A percentile compares a stretch with the other conserved stretches of the same genome.
phyloP scores from a whole-genome alignment of 2,113 vertebrate genomes.

The Tetrao urogallus region DNA sequence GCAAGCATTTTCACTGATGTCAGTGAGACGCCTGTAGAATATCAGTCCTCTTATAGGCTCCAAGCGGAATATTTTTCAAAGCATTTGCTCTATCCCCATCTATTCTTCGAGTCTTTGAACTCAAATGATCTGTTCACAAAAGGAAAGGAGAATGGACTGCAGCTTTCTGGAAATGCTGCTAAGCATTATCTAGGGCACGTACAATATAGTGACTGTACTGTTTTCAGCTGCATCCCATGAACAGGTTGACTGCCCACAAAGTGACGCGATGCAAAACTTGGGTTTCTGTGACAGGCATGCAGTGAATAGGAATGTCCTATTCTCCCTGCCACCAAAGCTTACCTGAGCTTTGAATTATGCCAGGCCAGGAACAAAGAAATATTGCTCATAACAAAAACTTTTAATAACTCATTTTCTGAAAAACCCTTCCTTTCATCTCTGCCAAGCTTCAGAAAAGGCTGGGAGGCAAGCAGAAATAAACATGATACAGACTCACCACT shows the following conservation, averaged over 20 bases:
- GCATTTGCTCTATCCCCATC: neutral
- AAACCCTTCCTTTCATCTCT: constrained; percentile 68
- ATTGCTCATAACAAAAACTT: constrained; percentile 67
- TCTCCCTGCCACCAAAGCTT: constrained; percentile 32
- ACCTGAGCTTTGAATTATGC: constrained; percentile 72
- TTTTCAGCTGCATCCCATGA: neutral
- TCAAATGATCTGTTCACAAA: neutral
- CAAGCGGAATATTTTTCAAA: constrained; percentile 29
- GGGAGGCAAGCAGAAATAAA: constrained; percentile 66
- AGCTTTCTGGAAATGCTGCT: neutral
- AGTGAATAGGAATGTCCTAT: neutral
- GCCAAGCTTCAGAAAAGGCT: constrained; percentile 62
- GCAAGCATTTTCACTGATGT: neutral
- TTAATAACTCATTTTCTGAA: constrained; percentile 51
- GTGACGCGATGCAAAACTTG: neutral
- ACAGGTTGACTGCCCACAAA: neutral
- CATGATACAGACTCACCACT: constrained; percentile 40
- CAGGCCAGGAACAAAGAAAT: constrained; percentile 69
- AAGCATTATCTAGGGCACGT: neutral
- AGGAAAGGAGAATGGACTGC: neutral
- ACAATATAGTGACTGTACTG: neutral
- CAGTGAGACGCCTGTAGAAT: neutral
- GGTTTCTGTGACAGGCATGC: neutral
- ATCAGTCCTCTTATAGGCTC: neutral
- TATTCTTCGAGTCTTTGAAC: constrained; percentile 5